phyloP scores from a whole-genome alignment of 2,113 vertebrate species.

The Brienomyrus brachyistius region DNA sequence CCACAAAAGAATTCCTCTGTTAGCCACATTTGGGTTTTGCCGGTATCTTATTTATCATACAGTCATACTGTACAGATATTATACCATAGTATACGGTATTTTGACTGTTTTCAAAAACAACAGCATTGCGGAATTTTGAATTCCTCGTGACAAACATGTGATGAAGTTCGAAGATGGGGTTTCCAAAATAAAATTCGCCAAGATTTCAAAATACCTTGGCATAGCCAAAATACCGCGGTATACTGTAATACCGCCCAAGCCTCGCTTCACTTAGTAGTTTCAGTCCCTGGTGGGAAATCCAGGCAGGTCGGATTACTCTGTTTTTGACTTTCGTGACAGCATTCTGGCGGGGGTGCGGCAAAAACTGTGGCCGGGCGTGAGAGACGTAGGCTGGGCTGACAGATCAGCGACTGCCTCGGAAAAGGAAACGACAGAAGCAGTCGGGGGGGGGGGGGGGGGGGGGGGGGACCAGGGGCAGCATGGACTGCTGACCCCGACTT shows the following conservation, averaged over 20 bases:
- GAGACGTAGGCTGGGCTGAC: neutral
- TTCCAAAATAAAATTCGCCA: neutral
- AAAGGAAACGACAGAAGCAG: slow-evolving; percentile 31
- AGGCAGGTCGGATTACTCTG: neutral
- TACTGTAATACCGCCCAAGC: neutral
- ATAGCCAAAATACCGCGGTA: neutral
- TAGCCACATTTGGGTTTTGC: too few species aligned
- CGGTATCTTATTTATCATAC: too few species aligned
- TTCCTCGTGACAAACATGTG: neutral
- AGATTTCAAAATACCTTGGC: neutral
- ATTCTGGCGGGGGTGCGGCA: neutral
- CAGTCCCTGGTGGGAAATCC: neutral
- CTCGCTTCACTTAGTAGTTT: neutral
- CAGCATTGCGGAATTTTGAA: neutral
- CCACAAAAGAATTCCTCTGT: too few species aligned
- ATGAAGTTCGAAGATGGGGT: neutral
- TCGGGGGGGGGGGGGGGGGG: slow-evolving; percentile 26
- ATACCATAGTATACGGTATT: neutral
- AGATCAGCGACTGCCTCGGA: slow-evolving; percentile 15
- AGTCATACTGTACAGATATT: neutral
- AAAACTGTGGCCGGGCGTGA: neutral
- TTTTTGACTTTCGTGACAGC: neutral
- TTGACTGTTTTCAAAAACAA: neutral
- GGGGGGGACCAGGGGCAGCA: slow-evolving; percentile 32
- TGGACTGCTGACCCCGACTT: slow-evolving; percentile 27